Evolutionary conservation across 1,140 invertebrate genomes (phyloP).

Genomic region (Centruroides vittatus): DNA sequence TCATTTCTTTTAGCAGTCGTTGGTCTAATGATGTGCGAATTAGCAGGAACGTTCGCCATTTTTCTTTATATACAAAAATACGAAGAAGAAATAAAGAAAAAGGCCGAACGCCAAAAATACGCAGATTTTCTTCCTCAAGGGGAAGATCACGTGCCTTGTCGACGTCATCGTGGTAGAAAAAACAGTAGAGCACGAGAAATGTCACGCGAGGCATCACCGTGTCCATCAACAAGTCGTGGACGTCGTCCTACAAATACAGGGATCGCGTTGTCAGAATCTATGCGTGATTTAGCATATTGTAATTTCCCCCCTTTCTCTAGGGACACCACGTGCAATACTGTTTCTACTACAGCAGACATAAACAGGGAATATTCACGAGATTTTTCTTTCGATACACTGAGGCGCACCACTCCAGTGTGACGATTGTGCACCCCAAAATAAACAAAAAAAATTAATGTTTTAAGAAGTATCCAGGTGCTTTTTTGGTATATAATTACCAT

Average conservation of each 20-base stretch:
- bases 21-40: slow-evolving; percentile 67
- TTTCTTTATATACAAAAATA: slow-evolving; percentile 68
- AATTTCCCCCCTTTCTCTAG: slow-evolving; percentile 28
- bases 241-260: neutral
- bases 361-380: slow-evolving; percentile 30
- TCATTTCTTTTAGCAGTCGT: slow-evolving; percentile 68
- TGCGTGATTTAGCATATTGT: slow-evolving; percentile 21
- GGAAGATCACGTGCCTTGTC: slow-evolving; percentile 9
- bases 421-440: neutral
- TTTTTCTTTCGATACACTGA: slow-evolving; percentile 32
- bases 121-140: neutral
- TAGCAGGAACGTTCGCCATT: slow-evolving; percentile 68
- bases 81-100: slow-evolving; percentile 37
- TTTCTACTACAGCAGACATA: slow-evolving; percentile 36
- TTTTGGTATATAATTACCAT: too few relatives aligned
- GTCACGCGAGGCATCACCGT: slow-evolving; percentile 11
- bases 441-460: too few relatives aligned
- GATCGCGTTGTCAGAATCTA: slow-evolving; percentile 18
- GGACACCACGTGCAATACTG: slow-evolving; percentile 37
- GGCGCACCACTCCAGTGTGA: slow-evolving; percentile 39
- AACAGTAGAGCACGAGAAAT: neutral
- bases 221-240: neutral
- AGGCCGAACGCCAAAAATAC: neutral
- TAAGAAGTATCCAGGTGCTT: too few relatives aligned
- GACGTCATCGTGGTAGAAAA: slow-evolving; percentile 13